These are phyloP conservation scores for Tiliacea aurago DNA, from an alignment of 2,888 invertebrate species.

Conservation along the genomic window DNA sequence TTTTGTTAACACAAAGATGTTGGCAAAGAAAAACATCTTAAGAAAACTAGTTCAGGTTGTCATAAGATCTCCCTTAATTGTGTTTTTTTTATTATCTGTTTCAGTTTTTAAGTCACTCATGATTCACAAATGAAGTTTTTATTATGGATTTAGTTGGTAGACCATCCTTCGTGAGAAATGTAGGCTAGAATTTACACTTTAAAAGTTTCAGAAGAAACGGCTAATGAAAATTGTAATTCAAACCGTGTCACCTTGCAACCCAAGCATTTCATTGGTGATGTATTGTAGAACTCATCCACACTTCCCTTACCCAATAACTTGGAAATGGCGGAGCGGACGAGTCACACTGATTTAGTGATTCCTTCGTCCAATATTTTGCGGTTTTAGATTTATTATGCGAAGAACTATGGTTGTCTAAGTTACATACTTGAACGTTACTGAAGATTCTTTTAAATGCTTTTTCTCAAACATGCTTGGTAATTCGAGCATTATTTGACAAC, in stretches of 20 bases:
- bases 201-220: background rate
- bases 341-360: slow-evolving; percentile 41
- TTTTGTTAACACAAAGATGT: background rate
- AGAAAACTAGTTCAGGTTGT: background rate
- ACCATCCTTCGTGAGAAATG: background rate
- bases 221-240: background rate
- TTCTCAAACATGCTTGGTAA: too few relatives aligned
- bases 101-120: background rate
- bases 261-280: slow-evolving; percentile 12
- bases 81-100: background rate
- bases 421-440: background rate
- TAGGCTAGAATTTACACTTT: too few relatives aligned
- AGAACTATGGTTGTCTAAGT: background rate
- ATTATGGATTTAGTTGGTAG: background rate
- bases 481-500: too few relatives aligned
- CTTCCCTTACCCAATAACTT: slow-evolving; percentile 33
- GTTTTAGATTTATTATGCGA: slow-evolving; percentile 36
- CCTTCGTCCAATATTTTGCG: slow-evolving; percentile 44
- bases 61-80: background rate
- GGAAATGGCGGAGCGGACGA: slow-evolving; percentile 8
- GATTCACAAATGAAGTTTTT: background rate
- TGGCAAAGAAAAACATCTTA: background rate
- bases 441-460: background rate
- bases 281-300: slow-evolving; percentile 23
- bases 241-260: background rate